Base-by-base conservation (phyloP, 1,140 invertebrate species). In the Telenomus remus region DNA sequence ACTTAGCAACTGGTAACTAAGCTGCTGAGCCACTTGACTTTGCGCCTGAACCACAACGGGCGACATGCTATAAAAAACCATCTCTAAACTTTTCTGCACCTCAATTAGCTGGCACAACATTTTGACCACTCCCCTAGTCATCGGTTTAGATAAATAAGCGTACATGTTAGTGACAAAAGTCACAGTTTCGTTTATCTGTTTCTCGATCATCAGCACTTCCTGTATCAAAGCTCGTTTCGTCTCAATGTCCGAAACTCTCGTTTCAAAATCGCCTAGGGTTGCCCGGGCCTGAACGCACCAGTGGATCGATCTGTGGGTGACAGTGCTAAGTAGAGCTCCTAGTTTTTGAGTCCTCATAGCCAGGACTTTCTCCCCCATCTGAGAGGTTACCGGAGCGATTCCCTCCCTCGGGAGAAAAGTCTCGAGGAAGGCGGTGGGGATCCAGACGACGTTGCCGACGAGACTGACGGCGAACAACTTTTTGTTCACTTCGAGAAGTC, bases 81-180 rank as follows among this genome's bases (percentile, higher is more conserved):
- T 90, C 83, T 94, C 91, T 76, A 97, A 90, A 11, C 91, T 91
- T 87, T 96, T 96, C 7, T 97, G 86, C 9, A 96, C 86, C 86
- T 97, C 95, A 34, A 96, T 90, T 9, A 97, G 87, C 82, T 92
- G 69, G 87, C 95, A 97, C 27, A 98, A 86, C 12, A 91, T 90
- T 39, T 94, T 89, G 4, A 96, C 91, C 37, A 92, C 91, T 16
- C 91, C 92, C 84, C 95, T 95, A 1, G 92, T 92, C 87, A 98
- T 92, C 12, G 96, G 93, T 80, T 92, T 91, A 42, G 91, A 90
- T 35, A 95, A 88, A 9, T 90, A 88, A 0, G 93, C 91, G 84
- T 97, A 95, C 39, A 97, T 87, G 88, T 96, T 97, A 56, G 95
- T 93, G n/a, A 96, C 86, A 56, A 89, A 91, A 35, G 89, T 90